A percentile compares a stretch with the other conserved stretches of the same genome.
These are phyloP conservation scores for Lottia scabra DNA, from an alignment of 2,888 invertebrate species.

Conservation along the genomic window DNA sequence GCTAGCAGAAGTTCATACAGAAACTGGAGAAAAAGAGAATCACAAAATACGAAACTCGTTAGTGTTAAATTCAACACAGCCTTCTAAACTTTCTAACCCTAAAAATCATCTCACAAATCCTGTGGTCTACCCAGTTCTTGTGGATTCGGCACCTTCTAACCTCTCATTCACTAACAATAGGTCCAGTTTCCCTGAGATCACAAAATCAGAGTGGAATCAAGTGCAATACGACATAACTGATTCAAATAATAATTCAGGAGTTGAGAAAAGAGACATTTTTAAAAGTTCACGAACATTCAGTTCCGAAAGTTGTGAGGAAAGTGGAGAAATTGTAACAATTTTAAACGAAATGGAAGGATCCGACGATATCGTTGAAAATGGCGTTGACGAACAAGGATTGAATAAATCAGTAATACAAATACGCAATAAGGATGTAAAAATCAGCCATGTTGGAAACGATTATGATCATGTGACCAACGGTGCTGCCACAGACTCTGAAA, in stretches of 20 bases:
- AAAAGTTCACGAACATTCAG: neutral
- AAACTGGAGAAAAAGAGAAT: neutral
- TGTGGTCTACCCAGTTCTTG: too few relatives aligned
- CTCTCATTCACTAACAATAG: too few relatives aligned
- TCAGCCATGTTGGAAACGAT: slow-evolving; percentile 17
- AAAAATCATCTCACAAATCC: too few relatives aligned
- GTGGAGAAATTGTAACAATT: neutral
- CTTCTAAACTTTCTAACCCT: too few relatives aligned
- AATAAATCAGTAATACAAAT: slow-evolving; percentile 31
- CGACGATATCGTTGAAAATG: neutral
- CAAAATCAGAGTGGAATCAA: too few relatives aligned
- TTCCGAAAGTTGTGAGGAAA: slow-evolving; percentile 10
- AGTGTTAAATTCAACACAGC: too few relatives aligned
- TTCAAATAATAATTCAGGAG: too few relatives aligned
- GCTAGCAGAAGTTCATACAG: neutral
- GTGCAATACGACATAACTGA: too few relatives aligned
- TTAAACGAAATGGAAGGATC: neutral
- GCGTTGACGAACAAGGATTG: slow-evolving; percentile 6
- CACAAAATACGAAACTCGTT: too few relatives aligned
- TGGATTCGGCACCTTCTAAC: too few relatives aligned
- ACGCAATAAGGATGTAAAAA: slow-evolving; percentile 27
- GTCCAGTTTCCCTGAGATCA: too few relatives aligned
- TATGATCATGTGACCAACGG: neutral
- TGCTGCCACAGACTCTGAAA: neutral
- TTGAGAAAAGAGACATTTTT: neutral